Evolutionary conservation across 1,140 invertebrate species (phyloP).

Genomic region (Anoplophora glabripennis): DNA sequence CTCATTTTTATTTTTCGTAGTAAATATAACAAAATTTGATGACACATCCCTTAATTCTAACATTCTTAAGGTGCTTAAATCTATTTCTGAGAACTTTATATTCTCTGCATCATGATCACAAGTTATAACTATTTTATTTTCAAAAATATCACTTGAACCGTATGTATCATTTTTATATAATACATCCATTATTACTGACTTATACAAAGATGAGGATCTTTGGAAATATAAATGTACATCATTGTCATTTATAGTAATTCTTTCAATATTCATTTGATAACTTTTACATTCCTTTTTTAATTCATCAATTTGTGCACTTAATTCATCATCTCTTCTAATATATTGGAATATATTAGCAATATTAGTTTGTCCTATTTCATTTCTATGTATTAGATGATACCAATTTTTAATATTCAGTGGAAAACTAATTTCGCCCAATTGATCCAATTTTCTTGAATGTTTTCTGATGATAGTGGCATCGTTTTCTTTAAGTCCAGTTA

Average conservation of each 20-base stretch:
- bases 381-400: slow-evolving; percentile 26
- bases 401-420: slow-evolving; percentile 35
- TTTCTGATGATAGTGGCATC: slow-evolving; percentile 35
- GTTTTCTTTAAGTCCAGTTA: slow-evolving; percentile 16
- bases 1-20: slow-evolving; percentile 7
- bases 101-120: slow-evolving; percentile 7
- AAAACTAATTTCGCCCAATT: slow-evolving; percentile 44
- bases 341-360: slow-evolving; percentile 28
- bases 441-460: slow-evolving; percentile 36
- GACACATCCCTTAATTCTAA: slow-evolving; percentile 22
- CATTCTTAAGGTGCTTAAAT: slow-evolving; percentile 34
- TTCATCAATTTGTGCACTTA: slow-evolving; percentile 10
- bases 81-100: slow-evolving; percentile 9
- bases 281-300: slow-evolving; percentile 19
- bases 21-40: slow-evolving; percentile 26
- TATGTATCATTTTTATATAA: slow-evolving; percentile 22
- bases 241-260: slow-evolving; percentile 25
- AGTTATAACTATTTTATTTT: slow-evolving; percentile 14
- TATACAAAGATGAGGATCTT: slow-evolving; percentile 20
- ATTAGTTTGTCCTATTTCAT: background rate
- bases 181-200: slow-evolving; percentile 22
- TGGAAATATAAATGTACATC: slow-evolving; percentile 35
- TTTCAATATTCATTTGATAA: slow-evolving; percentile 28
- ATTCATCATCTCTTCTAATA: slow-evolving; percentile 11
- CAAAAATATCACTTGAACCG: slow-evolving; percentile 19